phyloP scores from a whole-genome alignment of 2,113 vertebrate genomes.

The Psilopogon haemacephalus region DNA sequence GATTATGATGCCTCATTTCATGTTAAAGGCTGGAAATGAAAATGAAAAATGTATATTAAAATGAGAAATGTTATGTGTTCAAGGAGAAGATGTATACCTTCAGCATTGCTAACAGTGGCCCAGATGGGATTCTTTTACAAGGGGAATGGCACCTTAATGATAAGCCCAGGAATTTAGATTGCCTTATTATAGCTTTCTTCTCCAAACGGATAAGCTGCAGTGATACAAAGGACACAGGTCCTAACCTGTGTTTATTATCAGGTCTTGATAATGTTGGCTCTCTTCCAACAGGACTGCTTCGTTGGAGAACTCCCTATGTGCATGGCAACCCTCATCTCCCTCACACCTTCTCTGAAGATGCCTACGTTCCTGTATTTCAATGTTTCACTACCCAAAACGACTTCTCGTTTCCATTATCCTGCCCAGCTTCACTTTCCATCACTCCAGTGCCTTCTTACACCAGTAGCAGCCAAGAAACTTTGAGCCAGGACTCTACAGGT shows the following conservation, averaged over 20 bases:
- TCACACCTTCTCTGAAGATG: constrained; percentile 70
- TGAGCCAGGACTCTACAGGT: constrained; percentile 85
- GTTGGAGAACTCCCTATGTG: constrained; percentile 80
- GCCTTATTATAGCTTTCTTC: not conserved
- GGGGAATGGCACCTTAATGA: not conserved
- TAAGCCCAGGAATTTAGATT: not conserved
- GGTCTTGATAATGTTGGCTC: constrained; percentile 79
- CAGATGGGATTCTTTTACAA: not conserved
- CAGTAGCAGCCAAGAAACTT: constrained; percentile 87
- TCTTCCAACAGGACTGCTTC: constrained; percentile 81
- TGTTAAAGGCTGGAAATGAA: not conserved
- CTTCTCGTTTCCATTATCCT: constrained; percentile 81
- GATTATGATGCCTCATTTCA: not conserved
- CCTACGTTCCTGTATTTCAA: constrained; percentile 62
- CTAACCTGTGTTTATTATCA: constrained; percentile 50
- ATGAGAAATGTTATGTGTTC: not conserved
- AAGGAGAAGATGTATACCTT: not conserved
- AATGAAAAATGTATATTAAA: too few relatives aligned
- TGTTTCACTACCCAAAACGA: constrained; percentile 70
- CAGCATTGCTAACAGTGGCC: not conserved
- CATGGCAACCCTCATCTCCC: constrained; percentile 60
- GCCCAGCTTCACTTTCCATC: constrained; percentile 87
- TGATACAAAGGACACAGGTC: not conserved
- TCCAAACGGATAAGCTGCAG: not conserved
- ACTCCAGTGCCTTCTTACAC: constrained; percentile 86